These are phyloP conservation scores for Drosophila varians DNA, from an alignment of 1,140 invertebrate genomes.

Conservation along the genomic window DNA sequence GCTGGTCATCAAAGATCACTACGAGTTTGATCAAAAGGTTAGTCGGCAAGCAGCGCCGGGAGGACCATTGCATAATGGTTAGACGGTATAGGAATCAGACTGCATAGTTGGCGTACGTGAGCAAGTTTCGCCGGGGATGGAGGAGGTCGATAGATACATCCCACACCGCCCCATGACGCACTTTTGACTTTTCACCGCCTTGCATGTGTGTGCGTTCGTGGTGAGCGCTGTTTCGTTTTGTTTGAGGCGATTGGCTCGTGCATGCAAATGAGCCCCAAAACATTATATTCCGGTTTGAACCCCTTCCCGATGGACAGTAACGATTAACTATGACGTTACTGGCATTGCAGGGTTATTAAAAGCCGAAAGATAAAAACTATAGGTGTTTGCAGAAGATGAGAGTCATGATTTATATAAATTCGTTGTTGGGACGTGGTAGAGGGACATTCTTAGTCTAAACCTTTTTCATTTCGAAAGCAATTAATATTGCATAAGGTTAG, in stretches of 20 bases:
- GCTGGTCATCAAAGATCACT: conserved; percentile 80
- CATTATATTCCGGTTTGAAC: conserved; percentile 33
- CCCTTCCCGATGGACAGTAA: conserved; percentile 14
- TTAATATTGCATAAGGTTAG: neutral
- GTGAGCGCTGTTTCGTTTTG: neutral
- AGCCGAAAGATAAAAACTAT: neutral
- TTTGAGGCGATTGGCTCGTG: conserved; percentile 38
- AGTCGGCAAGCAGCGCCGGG: conserved; percentile 2
- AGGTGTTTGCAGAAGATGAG: neutral
- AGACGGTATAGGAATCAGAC: conserved; percentile 13
- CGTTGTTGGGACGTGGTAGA: no score
- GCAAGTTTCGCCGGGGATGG: conserved; percentile 15
- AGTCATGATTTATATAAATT: neutral
- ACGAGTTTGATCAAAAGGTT: conserved; percentile 83
- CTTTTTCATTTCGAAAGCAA: no score
- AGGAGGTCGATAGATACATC: conserved; percentile 1
- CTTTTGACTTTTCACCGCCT: conserved; percentile 10
- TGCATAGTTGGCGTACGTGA: conserved; percentile 55
- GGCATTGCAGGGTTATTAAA: neutral
- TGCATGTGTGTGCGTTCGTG: neutral
- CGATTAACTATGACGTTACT: neutral
- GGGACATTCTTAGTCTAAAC: no score
- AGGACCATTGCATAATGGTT: conserved; percentile 58
- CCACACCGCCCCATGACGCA: conserved; percentile 46
- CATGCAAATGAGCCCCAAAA: conserved; percentile 55